Base-by-base conservation (phyloP, 2,888 invertebrate species). In the Allophyes oxyacanthae region DNA sequence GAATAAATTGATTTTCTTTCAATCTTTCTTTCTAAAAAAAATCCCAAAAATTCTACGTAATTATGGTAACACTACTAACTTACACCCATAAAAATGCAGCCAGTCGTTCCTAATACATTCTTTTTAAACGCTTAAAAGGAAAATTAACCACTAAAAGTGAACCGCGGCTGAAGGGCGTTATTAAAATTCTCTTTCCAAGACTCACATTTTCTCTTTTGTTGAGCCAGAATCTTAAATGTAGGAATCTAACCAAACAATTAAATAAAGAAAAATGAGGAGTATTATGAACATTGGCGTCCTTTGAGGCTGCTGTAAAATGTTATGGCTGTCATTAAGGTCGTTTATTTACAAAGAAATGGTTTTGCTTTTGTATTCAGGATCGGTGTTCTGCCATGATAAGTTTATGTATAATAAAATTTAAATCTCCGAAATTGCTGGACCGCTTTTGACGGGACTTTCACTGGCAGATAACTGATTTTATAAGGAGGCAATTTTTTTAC, bases 111-210 rank as follows among this genome's bases (percentile, higher is more conserved):
- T 56, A 60, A 45, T 59, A 55, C 55, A 51, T 68, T 64, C 54
- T 72, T 62, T 72, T 64, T 49, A 56, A 64, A 58, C 41, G 52
- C 66, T 53, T 60, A 66, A 59, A 72, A 70, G 33, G 57, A 60
- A 70, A 66, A 72, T 74, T 74, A 74, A 63, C 75, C 71, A 41
- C 57, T 57, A 60, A 63, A 60, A 44, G 44, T 64, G 28, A 13
- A 41, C 43, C 34, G 6, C 43, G 26, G 28, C 45, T 40, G 15
- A 45, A 56, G 15, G 11, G 48, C 55, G 66, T 66, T 70, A 70
- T 74, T 74, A 74, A 74, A 63, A 60, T 60, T 72, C 75, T 43
- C 53, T 70, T 68, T 63, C 50, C 8, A 40, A 46, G 65, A 50
- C 53, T 61, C 44, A 8, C 48, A 44, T 55, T 66, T 57, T 42